Percentiles rank a stretch among this genome's conserved stretches.
Evolutionary conservation across 2,888 invertebrate genomes (phyloP).

Genomic region (Gasteruption jaculator): DNA sequence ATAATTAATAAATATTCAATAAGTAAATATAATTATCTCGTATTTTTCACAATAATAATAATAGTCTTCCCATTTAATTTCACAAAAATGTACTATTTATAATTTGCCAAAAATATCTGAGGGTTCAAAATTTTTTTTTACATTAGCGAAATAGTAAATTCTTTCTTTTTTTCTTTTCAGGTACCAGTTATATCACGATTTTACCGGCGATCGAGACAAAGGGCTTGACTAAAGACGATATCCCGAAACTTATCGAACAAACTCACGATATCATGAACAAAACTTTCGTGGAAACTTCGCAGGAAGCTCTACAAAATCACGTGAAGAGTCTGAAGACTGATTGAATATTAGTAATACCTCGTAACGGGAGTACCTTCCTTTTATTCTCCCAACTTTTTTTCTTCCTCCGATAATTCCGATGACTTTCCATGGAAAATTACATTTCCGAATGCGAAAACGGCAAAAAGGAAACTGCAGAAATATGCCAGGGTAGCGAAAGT

Average conservation of each 20-base stretch:
- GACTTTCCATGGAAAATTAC: no score
- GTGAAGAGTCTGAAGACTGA: slow-evolving; percentile 27
- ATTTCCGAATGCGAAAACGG: no score
- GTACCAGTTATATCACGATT: slow-evolving; percentile 67
- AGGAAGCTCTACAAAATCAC: slow-evolving; percentile 44
- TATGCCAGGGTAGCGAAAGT: no score
- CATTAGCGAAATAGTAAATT: slow-evolving; percentile 2
- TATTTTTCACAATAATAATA: background rate
- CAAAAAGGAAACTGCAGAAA: no score
- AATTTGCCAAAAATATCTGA: background rate
- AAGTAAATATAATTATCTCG: no score
- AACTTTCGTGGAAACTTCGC: slow-evolving; percentile 56
- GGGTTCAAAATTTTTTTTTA: background rate
- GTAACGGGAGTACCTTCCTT: no score
- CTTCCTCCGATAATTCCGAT: no score
- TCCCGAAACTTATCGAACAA: slow-evolving; percentile 63
- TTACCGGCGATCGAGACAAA: slow-evolving; percentile 69
- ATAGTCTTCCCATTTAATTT: slow-evolving; percentile 1
- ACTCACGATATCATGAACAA: slow-evolving; percentile 66
- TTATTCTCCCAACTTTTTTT: no score
- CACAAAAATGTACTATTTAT: background rate
- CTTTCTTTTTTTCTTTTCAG: slow-evolving; percentile 46
- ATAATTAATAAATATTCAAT: no score
- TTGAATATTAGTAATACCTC: background rate
- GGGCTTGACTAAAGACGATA: slow-evolving; percentile 60